These are phyloP conservation scores for Furcula furcula DNA, from an alignment of 2,888 invertebrate species.

Conservation along the genomic window DNA sequence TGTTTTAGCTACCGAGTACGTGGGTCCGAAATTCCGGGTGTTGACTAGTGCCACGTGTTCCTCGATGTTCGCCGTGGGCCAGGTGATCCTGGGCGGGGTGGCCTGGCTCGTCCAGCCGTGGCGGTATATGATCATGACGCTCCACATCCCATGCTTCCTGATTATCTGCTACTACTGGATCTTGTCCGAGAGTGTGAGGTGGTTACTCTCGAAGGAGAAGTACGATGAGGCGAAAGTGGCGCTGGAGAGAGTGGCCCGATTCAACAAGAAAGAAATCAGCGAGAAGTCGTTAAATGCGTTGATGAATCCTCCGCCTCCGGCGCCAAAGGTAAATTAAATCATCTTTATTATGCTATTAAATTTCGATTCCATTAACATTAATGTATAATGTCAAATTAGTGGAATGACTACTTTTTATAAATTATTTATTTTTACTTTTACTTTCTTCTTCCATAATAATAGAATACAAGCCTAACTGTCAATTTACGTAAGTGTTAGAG, in stretches of 20 bases:
- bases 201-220: constrained; percentile 86
- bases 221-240: constrained; percentile 83
- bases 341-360: too few species aligned
- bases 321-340: constrained; percentile 7
- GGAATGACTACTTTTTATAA: too few species aligned
- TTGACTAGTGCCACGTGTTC: constrained; percentile 85
- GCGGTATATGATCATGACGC: constrained; percentile 83
- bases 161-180: constrained; percentile 86
- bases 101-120: constrained; percentile 87
- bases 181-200: constrained; percentile 85
- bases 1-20: constrained; percentile 86
- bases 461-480: too few species aligned
- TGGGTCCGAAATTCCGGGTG: constrained; percentile 87
- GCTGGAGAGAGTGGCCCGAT: constrained; percentile 81
- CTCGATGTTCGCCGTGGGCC: constrained; percentile 87
- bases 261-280: constrained; percentile 81
- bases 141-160: constrained; percentile 86
- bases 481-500: too few species aligned
- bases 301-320: constrained; percentile 54
- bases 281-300: constrained; percentile 73
- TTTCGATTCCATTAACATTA: too few species aligned
- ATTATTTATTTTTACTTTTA: too few species aligned
- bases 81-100: constrained; percentile 83
- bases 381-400: too few species aligned
- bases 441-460: too few species aligned